Evolutionary conservation across 1,140 invertebrate species (phyloP).

Genomic region (Brachionus asplanchnoidis): DNA sequence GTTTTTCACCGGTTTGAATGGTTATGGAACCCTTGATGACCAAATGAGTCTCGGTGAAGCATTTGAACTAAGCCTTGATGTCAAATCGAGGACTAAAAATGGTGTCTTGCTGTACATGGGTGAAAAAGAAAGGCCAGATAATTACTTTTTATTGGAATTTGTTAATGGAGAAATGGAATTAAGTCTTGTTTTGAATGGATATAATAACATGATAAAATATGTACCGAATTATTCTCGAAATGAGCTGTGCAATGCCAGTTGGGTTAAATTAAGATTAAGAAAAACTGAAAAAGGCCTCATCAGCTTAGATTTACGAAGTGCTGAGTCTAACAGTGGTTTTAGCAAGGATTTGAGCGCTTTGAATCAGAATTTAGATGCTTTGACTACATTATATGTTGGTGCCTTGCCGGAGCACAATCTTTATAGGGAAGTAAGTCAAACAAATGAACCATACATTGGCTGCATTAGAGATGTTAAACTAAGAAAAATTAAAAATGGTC

Average conservation of each 20-base stretch:
- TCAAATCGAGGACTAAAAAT: conserved; percentile 30
- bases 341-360: background rate
- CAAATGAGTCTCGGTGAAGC: background rate
- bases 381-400: conserved; percentile 12
- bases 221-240: background rate
- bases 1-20: background rate
- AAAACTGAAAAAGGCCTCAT: conserved; percentile 8
- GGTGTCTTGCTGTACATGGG: conserved; percentile 25
- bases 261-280: conserved; percentile 29
- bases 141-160: conserved; percentile 17
- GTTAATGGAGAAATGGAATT: conserved; percentile 17
- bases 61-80: background rate
- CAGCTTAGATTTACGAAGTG: background rate
- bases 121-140: background rate
- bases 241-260: conserved; percentile 31
- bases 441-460: conserved; percentile 10
- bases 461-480: conserved; percentile 30
- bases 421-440: background rate
- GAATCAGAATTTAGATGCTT: background rate
- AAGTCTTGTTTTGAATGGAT: background rate
- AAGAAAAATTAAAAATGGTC: background rate
- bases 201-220: conserved; percentile 5
- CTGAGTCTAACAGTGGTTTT: background rate
- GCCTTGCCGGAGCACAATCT: background rate
- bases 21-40: background rate